Base-by-base conservation (phyloP, 37 sponge, comb jelly and placozoan species). In the Oscarella lobularis region DNA sequence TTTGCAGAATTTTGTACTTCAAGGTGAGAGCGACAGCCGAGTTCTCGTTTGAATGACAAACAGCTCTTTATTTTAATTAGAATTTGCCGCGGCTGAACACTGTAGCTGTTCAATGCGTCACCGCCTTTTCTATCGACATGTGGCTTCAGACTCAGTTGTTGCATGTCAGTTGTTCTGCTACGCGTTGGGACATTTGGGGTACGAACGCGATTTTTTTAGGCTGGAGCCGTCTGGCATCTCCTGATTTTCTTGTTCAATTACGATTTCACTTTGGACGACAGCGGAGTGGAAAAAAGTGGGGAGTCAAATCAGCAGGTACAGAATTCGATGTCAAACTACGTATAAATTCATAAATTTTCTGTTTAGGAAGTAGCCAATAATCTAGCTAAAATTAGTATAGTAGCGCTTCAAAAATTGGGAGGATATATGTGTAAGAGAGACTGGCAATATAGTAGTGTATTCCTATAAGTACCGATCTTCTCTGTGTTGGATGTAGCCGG, bases 241-340 rank as follows among this genome's bases (percentile, higher is more conserved):
- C 39, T 86, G 27, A 84, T 80, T 30, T 94, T 80, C 81, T 80
- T 98, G 36, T 98, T 98, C 90, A 78, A 86, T 66, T 98, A 98
- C 73, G 99, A 98, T 81, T 98, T 94, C 87, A 98, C 99, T 0
- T 84, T 98, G 67, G 99, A 91, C 33, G 99, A 98, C 81, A 85
- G 95, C 20, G 99, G 99, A 1, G 95, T 98, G 36, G 95, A 94
- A 67, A 87, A 81, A 35, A 80, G 78, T 3, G 89, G 87, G 39
- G 89, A 87, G 38, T 82, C 95, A 38, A 94, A 98, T 78, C 85
- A 89, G 38, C 96, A 91, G 77, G 83, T 82, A 20, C 9, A 67
- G 30, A 5, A 5, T 5, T 55, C 2, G 31, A 33, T 3, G 55
- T n/a, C n/a, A n/a, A n/a, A n/a, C n/a, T n/a, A 29, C 6, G 14